phyloP scores from a whole-genome alignment of 2,113 vertebrate species.

The Oriolus oriolus region DNA sequence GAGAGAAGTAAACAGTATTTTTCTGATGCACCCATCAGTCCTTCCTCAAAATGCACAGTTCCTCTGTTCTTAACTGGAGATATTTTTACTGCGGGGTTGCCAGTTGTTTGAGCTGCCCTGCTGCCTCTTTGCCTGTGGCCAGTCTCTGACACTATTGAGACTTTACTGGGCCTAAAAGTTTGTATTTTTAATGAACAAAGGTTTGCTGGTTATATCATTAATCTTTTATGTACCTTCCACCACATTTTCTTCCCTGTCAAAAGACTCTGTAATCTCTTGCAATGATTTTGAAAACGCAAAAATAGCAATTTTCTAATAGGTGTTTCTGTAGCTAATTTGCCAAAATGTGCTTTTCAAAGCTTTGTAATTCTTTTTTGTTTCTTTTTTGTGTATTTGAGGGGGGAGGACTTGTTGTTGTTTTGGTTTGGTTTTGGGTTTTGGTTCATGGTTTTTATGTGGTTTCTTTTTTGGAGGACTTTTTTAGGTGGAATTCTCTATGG shows the following conservation, averaged over 20 bases:
- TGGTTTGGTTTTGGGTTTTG: background rate
- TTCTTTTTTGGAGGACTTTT: background rate
- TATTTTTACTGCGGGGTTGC: background rate
- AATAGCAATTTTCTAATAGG: background rate
- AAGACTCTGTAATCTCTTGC: background rate
- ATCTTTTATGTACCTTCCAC: background rate
- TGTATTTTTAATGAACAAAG: background rate
- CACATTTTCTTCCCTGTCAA: background rate
- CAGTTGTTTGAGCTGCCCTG: background rate
- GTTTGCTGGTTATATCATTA: background rate
- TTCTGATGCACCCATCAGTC: background rate
- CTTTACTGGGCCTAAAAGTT: background rate
- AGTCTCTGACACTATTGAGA: background rate
- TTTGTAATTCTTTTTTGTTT: background rate
- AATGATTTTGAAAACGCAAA: background rate
- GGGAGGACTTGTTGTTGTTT: background rate
- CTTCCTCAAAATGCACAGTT: background rate
- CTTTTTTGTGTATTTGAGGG: background rate
- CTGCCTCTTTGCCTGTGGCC: background rate
- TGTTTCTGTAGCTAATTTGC: background rate
- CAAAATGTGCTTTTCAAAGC: background rate
- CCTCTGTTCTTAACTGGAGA: background rate
- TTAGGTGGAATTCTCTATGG: background rate
- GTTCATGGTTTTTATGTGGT: background rate
- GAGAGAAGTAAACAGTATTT: background rate